Evolutionary conservation across 2,797 vertebrate genomes (phyloP), one percentile per base, ranked within the genome.

Genomic region (Lophius americanus): DNA sequence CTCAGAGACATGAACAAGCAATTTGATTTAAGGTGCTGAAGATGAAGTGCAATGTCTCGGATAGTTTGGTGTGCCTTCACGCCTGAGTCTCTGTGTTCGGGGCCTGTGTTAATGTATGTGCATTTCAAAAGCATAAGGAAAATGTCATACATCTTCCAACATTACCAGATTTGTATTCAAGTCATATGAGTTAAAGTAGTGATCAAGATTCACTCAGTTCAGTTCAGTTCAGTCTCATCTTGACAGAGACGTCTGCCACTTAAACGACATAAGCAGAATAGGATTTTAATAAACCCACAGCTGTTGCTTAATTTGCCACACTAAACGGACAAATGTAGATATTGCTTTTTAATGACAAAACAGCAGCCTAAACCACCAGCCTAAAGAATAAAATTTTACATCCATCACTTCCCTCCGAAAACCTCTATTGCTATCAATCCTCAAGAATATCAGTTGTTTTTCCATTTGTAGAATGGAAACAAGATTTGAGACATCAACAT

Each of bases 41-140:
- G 73, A 75, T 72, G 58, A 69, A 79, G 85, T 83, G 84, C 64
- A 85, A 89, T 84, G 74, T 81, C 82, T 73, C 53, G 2, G 41
- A 64, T 73, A 55, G 72, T 75, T 56, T 4, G 1, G 50, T 70
- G 84, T 76, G 38, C 64, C 71, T 76, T 85, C 79, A 42, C 79
- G 80, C 72, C 56, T 79, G 63, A 70, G 39, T 61, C 43, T 47
- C 47, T 54, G 59, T 41, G 44, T 59, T 51, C 36, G 48, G 48
- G 63, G 57, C 42, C 55, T 70, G 66, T 64, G 64, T 66, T 73
- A 67, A 68, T 79, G 49, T 62, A 33, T 57, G 39, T 78, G 60
- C 35, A 11, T 75, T 68, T 67, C 9, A 70, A 65, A 68, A 32
- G 4, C 13, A 49, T n/a, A 41, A 51, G 58, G 9, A 64, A 68